A percentile compares a stretch with the other conserved stretches of the same genome.
Evolutionary conservation across 2,113 vertebrate genomes (phyloP).

Genomic region (Corynorhinus townsendii): DNA sequence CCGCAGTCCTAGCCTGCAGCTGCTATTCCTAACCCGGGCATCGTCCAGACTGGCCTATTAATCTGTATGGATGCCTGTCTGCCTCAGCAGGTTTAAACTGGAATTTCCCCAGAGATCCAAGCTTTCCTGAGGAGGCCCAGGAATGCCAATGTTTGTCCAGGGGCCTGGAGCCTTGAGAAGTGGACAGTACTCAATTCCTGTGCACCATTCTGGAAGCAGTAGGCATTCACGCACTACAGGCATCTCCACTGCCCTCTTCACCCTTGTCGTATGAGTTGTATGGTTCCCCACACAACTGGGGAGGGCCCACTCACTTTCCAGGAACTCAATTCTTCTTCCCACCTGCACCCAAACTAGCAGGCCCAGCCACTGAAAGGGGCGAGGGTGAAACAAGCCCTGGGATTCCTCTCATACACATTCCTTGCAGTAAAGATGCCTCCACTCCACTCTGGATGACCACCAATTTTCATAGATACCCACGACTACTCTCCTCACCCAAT

Average conservation of each 20-base stretch:
- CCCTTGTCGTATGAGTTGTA: neutral
- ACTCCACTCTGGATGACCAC: neutral
- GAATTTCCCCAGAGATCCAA: neutral
- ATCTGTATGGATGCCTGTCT: neutral
- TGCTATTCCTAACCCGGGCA: neutral
- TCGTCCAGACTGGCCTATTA: neutral
- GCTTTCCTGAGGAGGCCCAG: neutral
- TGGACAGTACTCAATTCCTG: neutral
- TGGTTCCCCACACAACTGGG: neutral
- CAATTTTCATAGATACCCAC: neutral
- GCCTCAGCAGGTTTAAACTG: neutral
- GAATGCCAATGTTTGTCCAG: neutral
- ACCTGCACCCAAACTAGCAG: neutral
- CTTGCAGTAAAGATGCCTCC: neutral
- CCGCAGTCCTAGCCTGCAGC: accelerated
- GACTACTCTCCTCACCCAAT: neutral
- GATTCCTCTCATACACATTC: neutral
- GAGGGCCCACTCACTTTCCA: neutral
- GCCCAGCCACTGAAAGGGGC: neutral
- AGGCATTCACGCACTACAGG: neutral
- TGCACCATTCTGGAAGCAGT: neutral
- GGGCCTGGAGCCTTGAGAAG: neutral
- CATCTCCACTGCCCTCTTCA: neutral
- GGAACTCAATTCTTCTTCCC: neutral
- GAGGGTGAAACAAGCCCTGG: neutral